phyloP scores from a whole-genome alignment of 2,113 vertebrate genomes.

The Perca flavescens region DNA sequence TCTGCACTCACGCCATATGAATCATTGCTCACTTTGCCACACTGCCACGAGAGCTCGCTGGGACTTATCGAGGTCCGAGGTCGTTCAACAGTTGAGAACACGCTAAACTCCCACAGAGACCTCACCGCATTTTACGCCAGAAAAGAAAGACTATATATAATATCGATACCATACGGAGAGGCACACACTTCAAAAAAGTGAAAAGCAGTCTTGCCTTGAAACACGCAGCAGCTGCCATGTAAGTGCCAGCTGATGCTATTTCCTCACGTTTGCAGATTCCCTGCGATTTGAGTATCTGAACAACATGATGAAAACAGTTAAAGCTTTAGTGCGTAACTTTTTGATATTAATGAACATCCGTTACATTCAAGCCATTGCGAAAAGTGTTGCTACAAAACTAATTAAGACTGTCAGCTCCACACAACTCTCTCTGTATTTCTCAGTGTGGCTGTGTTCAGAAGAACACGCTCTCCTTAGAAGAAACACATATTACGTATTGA shows the following conservation, averaged over 20 bases:
- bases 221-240: constrained; percentile 15
- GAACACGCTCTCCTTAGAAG: constrained; percentile 4
- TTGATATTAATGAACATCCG: too few species aligned
- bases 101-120: constrained; percentile 43
- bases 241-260: constrained; percentile 35
- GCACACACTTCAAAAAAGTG: constrained; percentile 19
- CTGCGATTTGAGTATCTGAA: constrained; percentile 27
- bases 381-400: too few species aligned
- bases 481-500: constrained; percentile 26
- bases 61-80: constrained; percentile 52
- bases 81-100: constrained; percentile 64
- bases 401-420: too few species aligned
- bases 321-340: too few species aligned
- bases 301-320: constrained; percentile 43
- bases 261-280: constrained; percentile 11
- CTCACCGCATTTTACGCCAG: constrained; percentile 40
- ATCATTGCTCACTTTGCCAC: constrained; percentile 72
- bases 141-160: constrained; percentile 60
- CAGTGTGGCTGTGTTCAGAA: background rate
- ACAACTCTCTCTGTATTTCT: too few species aligned
- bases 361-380: too few species aligned
- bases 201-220: constrained; percentile 50
- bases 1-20: constrained; percentile 59
- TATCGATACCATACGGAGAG: constrained; percentile 39
- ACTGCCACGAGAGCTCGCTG: constrained; percentile 42